A percentile compares a stretch with the other conserved stretches of the same genome.
phyloP scores from a whole-genome alignment of 1,140 invertebrate genomes.

The Pantala flavescens region DNA sequence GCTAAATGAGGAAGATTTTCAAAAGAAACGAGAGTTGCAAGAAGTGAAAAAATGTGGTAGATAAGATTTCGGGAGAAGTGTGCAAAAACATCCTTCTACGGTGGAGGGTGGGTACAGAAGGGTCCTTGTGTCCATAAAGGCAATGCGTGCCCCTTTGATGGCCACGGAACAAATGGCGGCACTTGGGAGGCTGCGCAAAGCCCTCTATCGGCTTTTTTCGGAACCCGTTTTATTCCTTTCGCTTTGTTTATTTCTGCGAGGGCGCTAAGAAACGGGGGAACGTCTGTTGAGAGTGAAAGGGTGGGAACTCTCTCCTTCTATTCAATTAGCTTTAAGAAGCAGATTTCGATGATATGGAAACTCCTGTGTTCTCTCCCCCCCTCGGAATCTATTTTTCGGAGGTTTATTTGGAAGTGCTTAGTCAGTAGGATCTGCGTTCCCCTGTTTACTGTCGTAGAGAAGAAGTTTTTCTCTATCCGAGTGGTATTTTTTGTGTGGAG shows the following conservation, averaged over 20 bases:
- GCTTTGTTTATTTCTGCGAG: background rate
- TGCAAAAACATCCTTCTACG: background rate
- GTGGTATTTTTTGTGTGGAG: too few species aligned
- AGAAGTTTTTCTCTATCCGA: too few species aligned
- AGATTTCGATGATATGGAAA: too few species aligned
- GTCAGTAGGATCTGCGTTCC: too few species aligned
- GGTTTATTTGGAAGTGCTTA: too few species aligned
- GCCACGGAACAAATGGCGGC: background rate
- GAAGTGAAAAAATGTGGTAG: background rate
- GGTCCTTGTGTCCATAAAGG: background rate
- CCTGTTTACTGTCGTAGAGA: too few species aligned
- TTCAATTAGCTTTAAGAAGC: too few species aligned
- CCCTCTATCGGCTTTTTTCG: background rate
- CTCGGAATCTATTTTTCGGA: too few species aligned
- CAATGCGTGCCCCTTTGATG: conserved; percentile 3
- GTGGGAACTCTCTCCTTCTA: background rate
- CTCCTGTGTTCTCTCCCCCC: too few species aligned
- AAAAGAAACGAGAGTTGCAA: too few species aligned
- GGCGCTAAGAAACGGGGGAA: background rate
- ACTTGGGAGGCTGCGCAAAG: background rate
- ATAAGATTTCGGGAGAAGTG: background rate
- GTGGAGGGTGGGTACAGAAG: background rate
- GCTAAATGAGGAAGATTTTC: background rate
- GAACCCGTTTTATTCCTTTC: background rate
- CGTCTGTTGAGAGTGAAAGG: background rate